Base-by-base conservation (phyloP, 2,113 vertebrate species). In the Scomber colias region DNA sequence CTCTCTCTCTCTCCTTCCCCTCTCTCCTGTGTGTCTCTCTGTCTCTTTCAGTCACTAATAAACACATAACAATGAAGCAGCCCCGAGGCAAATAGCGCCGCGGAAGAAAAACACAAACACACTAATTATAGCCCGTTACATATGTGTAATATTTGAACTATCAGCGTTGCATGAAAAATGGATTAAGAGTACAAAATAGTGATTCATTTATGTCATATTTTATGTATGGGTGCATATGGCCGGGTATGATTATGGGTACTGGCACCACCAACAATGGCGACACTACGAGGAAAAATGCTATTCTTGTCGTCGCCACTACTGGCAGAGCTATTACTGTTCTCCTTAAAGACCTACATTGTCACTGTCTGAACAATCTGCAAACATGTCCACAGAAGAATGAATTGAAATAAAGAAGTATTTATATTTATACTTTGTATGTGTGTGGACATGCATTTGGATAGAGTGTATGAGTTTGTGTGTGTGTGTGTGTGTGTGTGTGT, bases 41-140 rank as follows among this genome's bases (percentile, higher is more conserved):
- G 83, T 90, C 90, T 87, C 93, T 92, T 93, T 94, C 89, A 92
- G 71, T 89, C 84, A 90, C 92, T 94, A 95, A 95, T 94, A 94
- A 94, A 95, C 90, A 90, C 87, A 79, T 89, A 91, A 95, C 93
- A 95, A 94, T 94, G 83, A 87, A 87, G 84, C 90, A 75, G 88
- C 90, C 90, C 13, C 5, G 46, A 86, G 93, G 90, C 81, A 86
- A 92, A 92, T 21, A 81, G 79, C 75, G 68, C 71, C 86, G 87
- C 27, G 92, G 81, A 88, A 61, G 88, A 84, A 87, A 85, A 88
- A 86, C 89, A 92, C 92, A 93, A 92, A 95, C 92, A 92, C 89
- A 86, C 93, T 92, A 94, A 93, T 95, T 94, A 94, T 92, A 89
- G 91, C 86, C 84, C 62, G 84, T 92, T 91, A 92, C 91, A 92